Base-by-base conservation (phyloP, 2,888 invertebrate genomes). In the Conus canariensis region DNA sequence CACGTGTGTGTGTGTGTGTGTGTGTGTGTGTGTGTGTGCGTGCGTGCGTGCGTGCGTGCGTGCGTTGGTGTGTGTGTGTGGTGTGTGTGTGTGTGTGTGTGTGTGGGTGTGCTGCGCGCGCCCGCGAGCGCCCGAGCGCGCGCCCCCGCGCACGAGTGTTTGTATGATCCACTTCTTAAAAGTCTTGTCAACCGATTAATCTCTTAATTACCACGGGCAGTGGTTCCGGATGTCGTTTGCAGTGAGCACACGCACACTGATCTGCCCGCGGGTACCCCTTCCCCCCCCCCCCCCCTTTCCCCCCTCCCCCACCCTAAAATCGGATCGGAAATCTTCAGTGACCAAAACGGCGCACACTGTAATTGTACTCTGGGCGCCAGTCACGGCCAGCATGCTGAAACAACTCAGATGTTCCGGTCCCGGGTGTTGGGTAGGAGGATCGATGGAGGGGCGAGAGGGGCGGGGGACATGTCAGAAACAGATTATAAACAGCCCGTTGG, bases 251-350 rank as follows among this genome's bases (percentile, higher is more conserved):
- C 14, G 80, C 80, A 45, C 80, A 80, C 80, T 80, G 80, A 80
- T 80, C 80, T 80, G 80, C 80, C 80, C 45, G 80, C 30, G 45
- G 30, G 30, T 9, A 80, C 80, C 30, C 45, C 0, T 30, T 30
- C 45, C 45, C 45, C 45, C 2, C 45, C 45, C 45, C 45, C 0
- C 4, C 4, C 45, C 45, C 45, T 2, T 2, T 0, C 45, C 45
- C 45, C 45, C 45, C 4, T 0, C 45, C 2, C 45, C 45, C 45
- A 0, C 45, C 45, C 4, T 4, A 80, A 80, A 80, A 80, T 80
- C 80, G 80, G 80, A 80, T 80, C 80, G 80, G 80, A 80, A 80
- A 80, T 45, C 80, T 80, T 80, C 80, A 80, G 80, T 80, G 30
- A 80, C 80, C 80, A 80, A 80, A 80, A 80, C 12, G 16, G 80